Base-by-base conservation (phyloP, 2,113 vertebrate genomes). In the Pluvianellus socialis region DNA sequence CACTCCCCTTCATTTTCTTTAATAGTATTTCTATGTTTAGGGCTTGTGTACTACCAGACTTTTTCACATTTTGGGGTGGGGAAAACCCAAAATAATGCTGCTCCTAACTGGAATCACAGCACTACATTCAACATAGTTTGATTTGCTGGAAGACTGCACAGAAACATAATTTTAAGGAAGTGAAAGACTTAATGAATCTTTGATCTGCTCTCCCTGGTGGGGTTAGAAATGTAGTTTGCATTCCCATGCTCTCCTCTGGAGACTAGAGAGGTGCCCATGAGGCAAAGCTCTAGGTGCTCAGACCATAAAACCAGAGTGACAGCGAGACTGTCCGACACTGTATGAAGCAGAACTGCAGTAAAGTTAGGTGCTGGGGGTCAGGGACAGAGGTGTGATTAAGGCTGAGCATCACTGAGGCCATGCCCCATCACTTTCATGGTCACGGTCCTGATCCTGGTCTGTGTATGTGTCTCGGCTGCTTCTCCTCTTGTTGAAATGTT, bases 321-420 rank as follows among this genome's bases (percentile, higher is more conserved):
- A 71, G 14, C 0, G 1, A 66, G 59, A 32, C 16, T 16, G 2
- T 26, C 19, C 35, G 56, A 15, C 14, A n/a, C 26, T 7, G 40
- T 86, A 24, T 23, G 65, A 65, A 86, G 79, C 8, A 24, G 30
- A 63, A 7, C 18, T 83, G 30, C 1, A 0, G 4, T 42, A 53
- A 68, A 59, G 35, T 38, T 63, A 45, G 42, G 47, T 66, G 38
- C 38, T 6, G 2, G 52, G 13, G 26, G 19, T 42, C 40, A 77
- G 33, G 38, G 38, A 38, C 38, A 38, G 38, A 38, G 38, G 0
- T 23, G 19, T 40, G 3, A 33, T 76, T 66, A 24, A 21, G 80
- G 45, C 44, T 35, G 23, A 71, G 20, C 0, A 0, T 38, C 65
- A 28, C 24, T 23, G 12, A 83, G n/a, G 24, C 47, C 56, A 70